Conservation (phyloP, 2,113 vertebrate genomes). For the Takifugu flavidus region DNA sequence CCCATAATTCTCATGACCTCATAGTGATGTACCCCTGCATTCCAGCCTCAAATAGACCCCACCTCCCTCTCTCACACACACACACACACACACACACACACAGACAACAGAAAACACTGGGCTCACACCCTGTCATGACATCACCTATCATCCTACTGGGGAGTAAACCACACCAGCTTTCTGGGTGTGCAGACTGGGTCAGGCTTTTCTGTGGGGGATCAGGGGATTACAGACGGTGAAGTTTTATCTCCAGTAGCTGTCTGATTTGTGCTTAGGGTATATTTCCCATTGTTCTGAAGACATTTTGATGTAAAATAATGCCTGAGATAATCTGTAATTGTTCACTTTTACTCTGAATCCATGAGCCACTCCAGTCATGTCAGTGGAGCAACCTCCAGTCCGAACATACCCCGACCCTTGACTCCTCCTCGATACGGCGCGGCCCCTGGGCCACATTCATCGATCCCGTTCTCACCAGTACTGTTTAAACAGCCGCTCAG, state of each 20-base stretch:
- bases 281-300: no score
- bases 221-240: conserved; percentile 5
- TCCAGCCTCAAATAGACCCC: conserved; percentile 39
- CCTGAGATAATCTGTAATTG: neutral
- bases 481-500: conserved; percentile 41
- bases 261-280: no score
- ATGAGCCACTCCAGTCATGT: conserved; percentile 6
- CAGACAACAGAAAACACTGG: conserved; percentile 5
- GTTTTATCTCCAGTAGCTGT: neutral
- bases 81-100: conserved; percentile 1
- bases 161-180: conserved; percentile 17
- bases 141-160: conserved; percentile 22
- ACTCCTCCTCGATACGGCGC: conserved; percentile 41
- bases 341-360: conserved; percentile 11
- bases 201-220: neutral
- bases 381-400: conserved; percentile 34
- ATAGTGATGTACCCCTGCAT: conserved; percentile 49
- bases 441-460: conserved; percentile 43
- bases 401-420: conserved; percentile 43
- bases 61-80: conserved; percentile 23
- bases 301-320: no score
- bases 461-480: conserved; percentile 29
- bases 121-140: conserved; percentile 37
- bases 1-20: conserved; percentile 69
- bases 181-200: conserved; percentile 9